Evolutionary conservation across 1,140 invertebrate species (phyloP).

Genomic region (Magallana ariakensis): DNA sequence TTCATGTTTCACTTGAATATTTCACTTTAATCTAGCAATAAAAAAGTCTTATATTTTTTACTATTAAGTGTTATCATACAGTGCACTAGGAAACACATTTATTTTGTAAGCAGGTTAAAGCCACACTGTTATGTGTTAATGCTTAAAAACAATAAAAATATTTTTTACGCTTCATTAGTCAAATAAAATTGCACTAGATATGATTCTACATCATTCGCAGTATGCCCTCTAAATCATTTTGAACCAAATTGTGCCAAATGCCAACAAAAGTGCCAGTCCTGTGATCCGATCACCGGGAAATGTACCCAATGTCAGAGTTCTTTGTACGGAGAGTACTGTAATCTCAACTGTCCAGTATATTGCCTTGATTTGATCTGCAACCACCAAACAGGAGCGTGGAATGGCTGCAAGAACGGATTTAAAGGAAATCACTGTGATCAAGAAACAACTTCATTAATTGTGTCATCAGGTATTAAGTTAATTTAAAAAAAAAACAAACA

Average conservation of each 20-base stretch:
- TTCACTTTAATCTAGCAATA: not conserved
- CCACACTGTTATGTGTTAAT: too few species aligned
- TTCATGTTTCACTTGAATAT: not conserved
- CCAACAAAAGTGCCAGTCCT: not conserved
- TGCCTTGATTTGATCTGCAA: not conserved
- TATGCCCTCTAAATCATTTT: not conserved
- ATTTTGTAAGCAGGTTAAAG: too few species aligned
- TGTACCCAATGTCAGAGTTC: not conserved
- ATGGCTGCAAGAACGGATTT: not conserved
- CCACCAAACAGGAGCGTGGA: not conserved
- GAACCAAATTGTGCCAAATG: slow-evolving; percentile 7
- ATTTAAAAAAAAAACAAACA: too few species aligned
- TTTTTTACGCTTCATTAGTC: too few species aligned
- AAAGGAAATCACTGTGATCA: not conserved
- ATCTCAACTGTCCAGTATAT: not conserved
- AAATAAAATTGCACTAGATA: too few species aligned
- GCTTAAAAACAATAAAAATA: too few species aligned
- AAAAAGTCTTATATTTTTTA: not conserved
- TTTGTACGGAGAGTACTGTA: not conserved
- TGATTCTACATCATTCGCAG: not conserved
- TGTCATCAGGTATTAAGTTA: too few species aligned
- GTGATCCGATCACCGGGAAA: not conserved
- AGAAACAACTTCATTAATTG: too few species aligned
- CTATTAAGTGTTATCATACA: not conserved
- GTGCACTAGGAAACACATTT: too few species aligned